Evolutionary conservation across 2,888 invertebrate genomes (phyloP), one percentile per base, ranked within the genome.

Genomic region (Brenthis daphne): DNA sequence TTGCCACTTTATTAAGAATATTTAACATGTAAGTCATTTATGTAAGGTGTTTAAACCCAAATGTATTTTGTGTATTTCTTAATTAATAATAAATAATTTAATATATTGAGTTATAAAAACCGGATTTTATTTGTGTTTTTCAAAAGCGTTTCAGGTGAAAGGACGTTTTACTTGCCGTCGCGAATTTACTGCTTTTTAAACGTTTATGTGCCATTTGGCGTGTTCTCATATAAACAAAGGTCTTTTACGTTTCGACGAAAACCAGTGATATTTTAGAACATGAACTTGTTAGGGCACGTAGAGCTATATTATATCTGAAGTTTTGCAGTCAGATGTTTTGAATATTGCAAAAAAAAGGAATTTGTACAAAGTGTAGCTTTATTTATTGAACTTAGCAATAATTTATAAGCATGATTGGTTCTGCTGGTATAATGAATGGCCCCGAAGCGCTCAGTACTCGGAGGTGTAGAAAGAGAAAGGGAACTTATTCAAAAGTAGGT

Each of bases 381-480:
- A 50, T 61, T 66, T 65, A 63, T 65, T 69, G 61, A 57, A 57
- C 50, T 63, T 50, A 16, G 58, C 55, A 51, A 37, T 64, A 65
- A 67, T 67, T 68, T 69, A 71, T 73, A 57, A 68, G 65, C 48
- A 57, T 67, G 43, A 66, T 70, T 68, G 65, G 67, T 68, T 71
- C 50, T 66, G 81, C 84, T 82, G 82, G 80, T 83, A 82, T 80
- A 84, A 82, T 82, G 78, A 86, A 83, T 88, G 85, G 86, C 84
- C 71, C 71, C 71, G 69, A 67, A 71, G 85, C 83, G 79, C 80
- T 78, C 80, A 82, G 77, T 83, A 84, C 84, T 86, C 81, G 75
- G 80, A 89, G 86, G 86, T 89, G 88, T 90, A 90, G 92, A 92
- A 92, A 92, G 91, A 92, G 92, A 92, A 92, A 92, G 92, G 91